Evolutionary conservation across 2,888 invertebrate genomes (phyloP), one percentile per base, ranked within the genome.

Genomic region (Chymomyza amoena): DNA sequence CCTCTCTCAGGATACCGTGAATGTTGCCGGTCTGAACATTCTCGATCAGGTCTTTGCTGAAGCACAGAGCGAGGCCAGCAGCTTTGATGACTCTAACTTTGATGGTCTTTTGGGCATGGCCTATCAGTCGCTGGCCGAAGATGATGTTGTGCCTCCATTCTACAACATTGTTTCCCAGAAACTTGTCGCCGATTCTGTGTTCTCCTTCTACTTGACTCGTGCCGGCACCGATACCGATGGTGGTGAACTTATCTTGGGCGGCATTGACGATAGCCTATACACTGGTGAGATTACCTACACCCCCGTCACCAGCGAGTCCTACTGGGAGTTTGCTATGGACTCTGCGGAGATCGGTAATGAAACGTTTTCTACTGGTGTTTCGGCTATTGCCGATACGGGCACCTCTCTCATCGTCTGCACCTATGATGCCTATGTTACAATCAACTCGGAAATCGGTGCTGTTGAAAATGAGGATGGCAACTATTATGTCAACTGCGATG

Each of bases 241-340:
- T 80, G 97, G 97, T 67, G 97, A 97, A 93, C 93, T 97, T 70
- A 95, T 97, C 89, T 94, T 97, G 79, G 99, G 99, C 80, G 99
- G 98, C 13, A 96, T 96, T 20, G 99, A 99, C 93, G 95, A 97
- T 0, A 93, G 94, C 66, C 95, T 97, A 91, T 99, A 97, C 92
- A 93, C 92, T 68, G 98, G 90, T 6, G 79, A 75, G 28, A 63
- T 87, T 6, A 88, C 87, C 9, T 98, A 97, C 91, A 93, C 97
- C 76, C 94, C 96, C 9, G 96, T 99, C 0, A 93, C 94, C 78
- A 93, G 94, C 76, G 93, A 97, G 92, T 96, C 96, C 71, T 99
- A 99, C 92, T 99, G 99, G 99, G 98, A 99, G 93, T 97, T 99
- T 93, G 93, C 93, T 87, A 95, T 99, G 95, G 96, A 97, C 90